Evolutionary conservation across 1,140 invertebrate species (phyloP).

Genomic region (Melipona quadrifasciata): DNA sequence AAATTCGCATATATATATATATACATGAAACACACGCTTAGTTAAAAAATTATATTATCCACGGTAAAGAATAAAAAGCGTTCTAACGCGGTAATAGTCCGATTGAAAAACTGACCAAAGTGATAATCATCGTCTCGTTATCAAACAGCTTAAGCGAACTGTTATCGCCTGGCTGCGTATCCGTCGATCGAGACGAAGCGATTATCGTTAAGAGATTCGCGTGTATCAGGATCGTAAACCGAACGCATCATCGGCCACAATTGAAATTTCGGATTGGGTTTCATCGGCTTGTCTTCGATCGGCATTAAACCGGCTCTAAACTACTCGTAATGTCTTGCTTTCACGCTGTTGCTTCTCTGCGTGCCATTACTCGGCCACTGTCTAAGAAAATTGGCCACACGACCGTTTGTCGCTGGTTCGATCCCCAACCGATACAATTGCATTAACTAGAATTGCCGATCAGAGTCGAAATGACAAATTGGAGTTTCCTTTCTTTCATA

Average conservation of each 20-base stretch:
- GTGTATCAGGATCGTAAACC: constrained; percentile 18
- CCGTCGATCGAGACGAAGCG: constrained; percentile 8
- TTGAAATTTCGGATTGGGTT: constrained; percentile 32
- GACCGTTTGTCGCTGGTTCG: too few relatives aligned
- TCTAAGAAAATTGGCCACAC: not conserved
- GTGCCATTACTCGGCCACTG: not conserved
- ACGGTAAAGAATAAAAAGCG: too few relatives aligned
- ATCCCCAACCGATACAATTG: not conserved
- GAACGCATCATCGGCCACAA: constrained; percentile 2
- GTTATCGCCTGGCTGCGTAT: not conserved
- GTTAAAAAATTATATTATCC: too few relatives aligned
- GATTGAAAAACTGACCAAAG: not conserved
- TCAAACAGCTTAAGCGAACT: not conserved
- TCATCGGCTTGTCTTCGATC: constrained; percentile 13
- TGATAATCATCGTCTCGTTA: constrained; percentile 2
- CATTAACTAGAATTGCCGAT: too few relatives aligned
- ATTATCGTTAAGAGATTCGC: constrained; percentile 26
- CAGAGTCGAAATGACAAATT: too few relatives aligned
- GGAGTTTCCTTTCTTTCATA: too few relatives aligned
- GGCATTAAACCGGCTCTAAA: constrained; percentile 33
- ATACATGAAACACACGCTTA: too few relatives aligned
- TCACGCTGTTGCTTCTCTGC: constrained; percentile 12
- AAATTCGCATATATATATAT: too few relatives aligned
- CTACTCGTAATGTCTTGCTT: constrained; percentile 37
- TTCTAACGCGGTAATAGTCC: too few relatives aligned